Percentiles rank a stretch among this genome's conserved stretches.
These are phyloP conservation scores for Crambe crambe DNA, from an alignment of 37 sponge, comb jelly and placozoan genomes.

Conservation along the genomic window DNA sequence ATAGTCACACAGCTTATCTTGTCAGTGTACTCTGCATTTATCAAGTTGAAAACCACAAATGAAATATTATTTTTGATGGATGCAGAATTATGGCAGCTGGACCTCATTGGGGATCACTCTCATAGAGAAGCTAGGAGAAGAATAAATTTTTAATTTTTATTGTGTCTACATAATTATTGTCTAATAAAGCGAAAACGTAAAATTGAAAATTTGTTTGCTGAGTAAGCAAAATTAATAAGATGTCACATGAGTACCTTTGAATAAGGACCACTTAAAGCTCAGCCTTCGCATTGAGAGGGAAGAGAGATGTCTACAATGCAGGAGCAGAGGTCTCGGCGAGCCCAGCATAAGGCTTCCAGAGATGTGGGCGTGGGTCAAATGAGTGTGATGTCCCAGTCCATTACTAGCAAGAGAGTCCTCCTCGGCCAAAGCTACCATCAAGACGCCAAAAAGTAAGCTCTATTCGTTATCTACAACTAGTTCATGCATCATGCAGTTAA, in stretches of 20 bases:
- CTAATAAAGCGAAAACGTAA: too few relatives aligned
- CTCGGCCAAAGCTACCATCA: constrained; percentile 52
- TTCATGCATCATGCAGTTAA: background rate
- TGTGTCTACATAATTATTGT: too few relatives aligned
- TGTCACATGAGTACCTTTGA: too few relatives aligned
- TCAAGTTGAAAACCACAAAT: too few relatives aligned
- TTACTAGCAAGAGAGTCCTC: constrained; percentile 6
- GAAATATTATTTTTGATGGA: too few relatives aligned
- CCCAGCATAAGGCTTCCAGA: background rate
- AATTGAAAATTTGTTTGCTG: background rate
- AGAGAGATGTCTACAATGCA: too few relatives aligned
- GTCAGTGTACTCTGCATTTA: too few relatives aligned
- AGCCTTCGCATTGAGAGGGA: too few relatives aligned
- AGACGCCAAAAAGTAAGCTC: constrained; percentile 47
- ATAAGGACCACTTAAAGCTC: too few relatives aligned
- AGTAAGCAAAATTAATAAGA: background rate
- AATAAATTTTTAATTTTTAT: too few relatives aligned
- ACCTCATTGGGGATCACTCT: constrained; percentile 64
- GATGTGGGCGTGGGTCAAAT: too few relatives aligned
- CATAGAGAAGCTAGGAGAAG: constrained; percentile 37
- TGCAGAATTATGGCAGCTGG: constrained; percentile 76
- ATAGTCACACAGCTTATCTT: too few relatives aligned
- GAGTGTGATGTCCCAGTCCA: constrained; percentile 23
- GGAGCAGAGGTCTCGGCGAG: background rate
- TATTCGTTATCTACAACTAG: background rate